phyloP scores from a whole-genome alignment of 2,888 invertebrate species.

The Dendrolimus pini region DNA sequence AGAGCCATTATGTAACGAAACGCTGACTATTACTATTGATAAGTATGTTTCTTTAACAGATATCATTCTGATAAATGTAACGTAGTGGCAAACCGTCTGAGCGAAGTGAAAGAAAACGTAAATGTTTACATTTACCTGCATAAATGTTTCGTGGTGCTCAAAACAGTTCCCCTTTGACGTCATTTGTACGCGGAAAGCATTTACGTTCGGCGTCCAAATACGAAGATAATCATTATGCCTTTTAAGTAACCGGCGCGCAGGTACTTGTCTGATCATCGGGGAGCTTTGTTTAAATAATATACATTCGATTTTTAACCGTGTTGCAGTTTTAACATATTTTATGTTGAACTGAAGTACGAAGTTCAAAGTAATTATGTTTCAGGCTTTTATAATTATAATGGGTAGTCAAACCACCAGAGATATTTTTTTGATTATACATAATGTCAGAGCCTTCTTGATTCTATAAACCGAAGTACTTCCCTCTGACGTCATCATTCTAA shows the following conservation, averaged over 20 bases:
- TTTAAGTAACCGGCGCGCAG: conserved; percentile 12
- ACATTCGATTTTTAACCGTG: not conserved
- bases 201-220: conserved; percentile 19
- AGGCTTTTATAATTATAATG: no score
- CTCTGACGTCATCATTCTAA: no score
- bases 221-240: conserved; percentile 21
- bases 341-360: no score
- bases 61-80: not conserved
- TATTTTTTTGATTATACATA: no score
- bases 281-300: not conserved
- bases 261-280: conserved; percentile 1
- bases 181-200: conserved; percentile 33
- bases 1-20: not conserved
- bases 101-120: conserved; percentile 32
- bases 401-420: no score
- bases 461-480: no score
- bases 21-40: not conserved
- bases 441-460: no score
- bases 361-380: no score
- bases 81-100: conserved; percentile 13
- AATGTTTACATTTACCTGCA: conserved; percentile 49
- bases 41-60: not conserved
- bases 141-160: conserved; percentile 38
- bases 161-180: conserved; percentile 54
- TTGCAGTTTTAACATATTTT: no score